phyloP scores from a whole-genome alignment of 2,888 invertebrate genomes.

The Epirrhoe tristata region DNA sequence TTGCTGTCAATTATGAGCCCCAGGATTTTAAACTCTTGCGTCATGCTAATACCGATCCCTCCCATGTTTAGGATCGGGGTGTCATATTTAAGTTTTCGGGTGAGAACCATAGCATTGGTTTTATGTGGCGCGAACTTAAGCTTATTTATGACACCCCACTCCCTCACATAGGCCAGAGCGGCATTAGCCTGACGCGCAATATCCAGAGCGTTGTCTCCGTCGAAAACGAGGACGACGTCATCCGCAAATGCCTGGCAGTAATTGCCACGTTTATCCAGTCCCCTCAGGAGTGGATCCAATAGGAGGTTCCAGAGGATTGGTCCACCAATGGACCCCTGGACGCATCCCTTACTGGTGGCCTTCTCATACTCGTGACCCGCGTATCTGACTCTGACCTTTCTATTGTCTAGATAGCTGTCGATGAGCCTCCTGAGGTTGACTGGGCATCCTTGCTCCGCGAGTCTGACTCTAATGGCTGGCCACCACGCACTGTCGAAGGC shows the following conservation, averaged over 20 bases:
- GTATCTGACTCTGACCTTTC: background rate
- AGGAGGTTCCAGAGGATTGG: constrained; percentile 2
- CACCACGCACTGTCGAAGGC: constrained; percentile 11
- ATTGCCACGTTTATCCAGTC: background rate
- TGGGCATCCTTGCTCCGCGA: background rate
- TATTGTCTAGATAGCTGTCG: constrained; percentile 6
- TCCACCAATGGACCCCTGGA: constrained; percentile 4
- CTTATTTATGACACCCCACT: constrained; percentile 18
- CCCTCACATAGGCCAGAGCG: constrained; percentile 11
- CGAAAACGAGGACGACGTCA: constrained; percentile 6
- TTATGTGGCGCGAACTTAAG: constrained; percentile 13
- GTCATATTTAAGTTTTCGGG: constrained; percentile 1
- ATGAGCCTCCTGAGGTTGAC: background rate
- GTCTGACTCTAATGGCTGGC: background rate
- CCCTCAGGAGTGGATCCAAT: background rate
- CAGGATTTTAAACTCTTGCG: constrained; percentile 6
- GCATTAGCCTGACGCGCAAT: constrained; percentile 4
- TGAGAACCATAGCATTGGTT: constrained; percentile 8
- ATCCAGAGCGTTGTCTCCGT: constrained; percentile 6
- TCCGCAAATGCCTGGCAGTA: no score
- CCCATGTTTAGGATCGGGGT: constrained; percentile 7
- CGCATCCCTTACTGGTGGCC: background rate
- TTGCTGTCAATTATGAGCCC: constrained; percentile 19
- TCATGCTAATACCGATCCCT: constrained; percentile 13
- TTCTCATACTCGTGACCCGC: constrained; percentile 1